Conservation (phyloP, 1,140 invertebrate species). For the Heliconius himera region DNA sequence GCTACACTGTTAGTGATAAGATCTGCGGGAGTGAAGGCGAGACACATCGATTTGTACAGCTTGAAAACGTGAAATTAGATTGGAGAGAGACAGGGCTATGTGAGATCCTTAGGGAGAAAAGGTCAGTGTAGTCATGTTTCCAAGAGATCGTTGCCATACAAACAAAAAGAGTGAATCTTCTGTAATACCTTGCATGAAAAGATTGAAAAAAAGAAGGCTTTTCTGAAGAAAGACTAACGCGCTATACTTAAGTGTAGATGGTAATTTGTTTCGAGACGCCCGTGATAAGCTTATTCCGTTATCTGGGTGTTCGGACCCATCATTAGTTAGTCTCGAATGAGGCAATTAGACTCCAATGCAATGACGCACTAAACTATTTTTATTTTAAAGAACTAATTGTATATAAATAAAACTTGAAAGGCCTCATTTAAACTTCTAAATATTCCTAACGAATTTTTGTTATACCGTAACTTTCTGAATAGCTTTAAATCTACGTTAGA, state of each 20-base stretch:
- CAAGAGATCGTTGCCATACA: slow-evolving; percentile 46
- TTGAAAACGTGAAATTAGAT: slow-evolving; percentile 62
- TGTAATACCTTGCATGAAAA: slow-evolving; percentile 54
- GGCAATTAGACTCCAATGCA: slow-evolving; percentile 42
- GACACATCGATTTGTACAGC: slow-evolving; percentile 70
- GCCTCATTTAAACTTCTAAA: not conserved
- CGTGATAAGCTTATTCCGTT: slow-evolving; percentile 41
- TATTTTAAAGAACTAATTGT: slow-evolving; percentile 20
- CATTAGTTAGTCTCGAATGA: slow-evolving; percentile 39
- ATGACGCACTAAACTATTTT: slow-evolving; percentile 33
- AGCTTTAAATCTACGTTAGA: too few species aligned
- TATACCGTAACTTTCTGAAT: too few species aligned
- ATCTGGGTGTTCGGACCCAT: slow-evolving; percentile 35
- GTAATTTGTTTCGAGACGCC: slow-evolving; percentile 36
- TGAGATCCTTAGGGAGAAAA: slow-evolving; percentile 50
- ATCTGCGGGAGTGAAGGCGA: slow-evolving; percentile 62
- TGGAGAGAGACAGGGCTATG: slow-evolving; percentile 57
- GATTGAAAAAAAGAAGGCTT: slow-evolving; percentile 23
- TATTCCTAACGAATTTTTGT: not conserved
- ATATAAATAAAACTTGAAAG: slow-evolving; percentile 17
- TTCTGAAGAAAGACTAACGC: slow-evolving; percentile 35
- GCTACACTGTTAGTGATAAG: slow-evolving; percentile 52
- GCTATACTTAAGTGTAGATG: slow-evolving; percentile 37
- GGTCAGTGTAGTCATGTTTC: slow-evolving; percentile 39
- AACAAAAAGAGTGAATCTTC: slow-evolving; percentile 63